Evolutionary conservation across 2,113 vertebrate species (phyloP).

Genomic region (Thomomys bottae): DNA sequence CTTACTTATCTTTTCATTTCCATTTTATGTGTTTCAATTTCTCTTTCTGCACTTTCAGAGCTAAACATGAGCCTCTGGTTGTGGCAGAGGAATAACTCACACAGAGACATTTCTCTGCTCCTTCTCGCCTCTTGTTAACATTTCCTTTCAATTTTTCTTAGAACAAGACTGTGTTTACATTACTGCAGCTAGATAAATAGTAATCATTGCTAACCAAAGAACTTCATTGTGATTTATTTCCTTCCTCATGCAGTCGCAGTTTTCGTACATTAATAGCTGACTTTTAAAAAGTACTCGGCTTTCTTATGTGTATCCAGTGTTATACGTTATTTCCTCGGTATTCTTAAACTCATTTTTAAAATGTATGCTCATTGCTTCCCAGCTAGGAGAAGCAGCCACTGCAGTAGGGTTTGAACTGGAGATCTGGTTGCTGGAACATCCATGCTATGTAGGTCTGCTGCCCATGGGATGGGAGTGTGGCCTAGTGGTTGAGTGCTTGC

Average conservation of each 20-base stretch:
- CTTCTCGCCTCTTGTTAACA: background rate
- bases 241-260: slow-evolving; percentile 5
- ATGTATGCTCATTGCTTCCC: background rate
- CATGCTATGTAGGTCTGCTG: background rate
- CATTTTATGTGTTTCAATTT: background rate
- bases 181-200: background rate
- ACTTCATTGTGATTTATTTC: slow-evolving; percentile 32
- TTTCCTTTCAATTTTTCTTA: slow-evolving; percentile 49
- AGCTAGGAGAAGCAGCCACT: background rate
- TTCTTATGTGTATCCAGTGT: background rate
- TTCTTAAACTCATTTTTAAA: slow-evolving; percentile 37
- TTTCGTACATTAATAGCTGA: slow-evolving; percentile 40
- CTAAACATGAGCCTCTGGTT: background rate
- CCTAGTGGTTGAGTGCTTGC: too few relatives aligned
- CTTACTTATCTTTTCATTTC: background rate
- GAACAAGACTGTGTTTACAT: slow-evolving; percentile 8
- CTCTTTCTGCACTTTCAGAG: background rate
- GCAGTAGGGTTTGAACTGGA: background rate
- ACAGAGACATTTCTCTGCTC: background rate
- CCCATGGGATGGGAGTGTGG: too few relatives aligned
- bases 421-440: background rate
- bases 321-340: background rate
- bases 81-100: background rate
- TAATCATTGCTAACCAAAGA: background rate
- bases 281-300: slow-evolving; percentile 27